phyloP scores from a whole-genome alignment of 2,888 invertebrate genomes.

The Hypselothyrea guttata region DNA sequence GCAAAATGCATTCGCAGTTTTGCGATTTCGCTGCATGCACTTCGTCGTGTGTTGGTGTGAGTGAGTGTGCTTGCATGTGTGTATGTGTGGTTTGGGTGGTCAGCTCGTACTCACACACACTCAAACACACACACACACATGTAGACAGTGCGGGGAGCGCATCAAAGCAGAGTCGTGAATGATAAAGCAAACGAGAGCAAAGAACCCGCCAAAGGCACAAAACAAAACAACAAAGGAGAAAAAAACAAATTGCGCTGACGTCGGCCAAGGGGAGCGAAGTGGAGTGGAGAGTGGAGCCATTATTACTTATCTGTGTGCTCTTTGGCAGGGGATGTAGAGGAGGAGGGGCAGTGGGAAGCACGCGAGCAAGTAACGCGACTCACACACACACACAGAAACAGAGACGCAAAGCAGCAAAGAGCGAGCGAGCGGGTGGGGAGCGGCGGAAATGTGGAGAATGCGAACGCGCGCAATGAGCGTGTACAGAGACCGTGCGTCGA shows the following conservation, averaged over 20 bases:
- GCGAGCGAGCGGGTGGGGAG: constrained; percentile 29
- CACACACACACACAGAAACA: constrained; percentile 34
- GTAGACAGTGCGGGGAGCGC: constrained; percentile 16
- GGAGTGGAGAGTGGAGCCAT: constrained; percentile 55
- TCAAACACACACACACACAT: constrained; percentile 13
- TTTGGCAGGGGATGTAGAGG: too few relatives aligned
- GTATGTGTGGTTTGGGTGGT: constrained; percentile 7
- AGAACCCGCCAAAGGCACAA: constrained; percentile 46
- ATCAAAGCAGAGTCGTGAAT: constrained; percentile 40
- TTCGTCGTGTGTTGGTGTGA: too few relatives aligned
- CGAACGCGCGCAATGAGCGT: constrained; percentile 69
- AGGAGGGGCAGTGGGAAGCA: constrained; percentile 41
- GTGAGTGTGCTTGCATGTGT: not conserved
- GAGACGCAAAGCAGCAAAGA: constrained; percentile 16
- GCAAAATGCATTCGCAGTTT: constrained; percentile 45
- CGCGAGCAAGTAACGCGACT: constrained; percentile 56
- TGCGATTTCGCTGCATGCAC: constrained; percentile 11
- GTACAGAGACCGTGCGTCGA: constrained; percentile 66
- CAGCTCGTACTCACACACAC: constrained; percentile 20
- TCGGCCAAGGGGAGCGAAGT: constrained; percentile 35
- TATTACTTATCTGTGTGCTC: constrained; percentile 51
- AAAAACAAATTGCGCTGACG: constrained; percentile 50
- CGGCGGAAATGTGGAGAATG: constrained; percentile 18
- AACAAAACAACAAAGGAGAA: constrained; percentile 39
- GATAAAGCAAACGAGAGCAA: constrained; percentile 71